Conservation (phyloP, 2,888 invertebrate genomes). For the Volucella zonaria region DNA sequence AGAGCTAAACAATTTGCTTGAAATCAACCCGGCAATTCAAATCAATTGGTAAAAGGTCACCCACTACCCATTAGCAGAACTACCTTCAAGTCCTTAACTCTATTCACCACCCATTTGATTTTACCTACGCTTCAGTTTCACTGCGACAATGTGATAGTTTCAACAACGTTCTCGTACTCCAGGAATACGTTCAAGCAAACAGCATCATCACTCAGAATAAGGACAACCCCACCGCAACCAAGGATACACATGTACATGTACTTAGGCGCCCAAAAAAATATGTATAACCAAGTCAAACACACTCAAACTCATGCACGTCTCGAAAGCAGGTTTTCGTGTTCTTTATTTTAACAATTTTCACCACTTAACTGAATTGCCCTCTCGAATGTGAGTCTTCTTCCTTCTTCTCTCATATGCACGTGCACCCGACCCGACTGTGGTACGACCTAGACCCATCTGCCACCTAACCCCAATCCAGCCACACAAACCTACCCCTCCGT, state of each 20-base stretch:
- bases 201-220: constrained; percentile 58
- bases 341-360: constrained; percentile 67
- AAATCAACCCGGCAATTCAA: constrained; percentile 51
- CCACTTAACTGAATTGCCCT: constrained; percentile 69
- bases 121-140: neutral
- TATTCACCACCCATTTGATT: constrained; percentile 13
- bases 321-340: constrained; percentile 67
- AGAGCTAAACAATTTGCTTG: constrained; percentile 28
- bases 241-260: too few species aligned
- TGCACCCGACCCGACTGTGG: constrained; percentile 21
- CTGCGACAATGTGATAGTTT: constrained; percentile 15
- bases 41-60: constrained; percentile 28
- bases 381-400: constrained; percentile 45
- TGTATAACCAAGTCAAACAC: constrained; percentile 31
- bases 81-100: neutral
- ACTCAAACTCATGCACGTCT: constrained; percentile 20
- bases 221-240: constrained; percentile 7
- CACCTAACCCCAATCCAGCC: too few species aligned
- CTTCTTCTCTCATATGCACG: constrained; percentile 30
- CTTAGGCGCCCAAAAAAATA: constrained; percentile 1
- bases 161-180: constrained; percentile 26
- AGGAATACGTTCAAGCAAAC: constrained; percentile 38
- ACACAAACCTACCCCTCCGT: too few species aligned
- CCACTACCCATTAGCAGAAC: constrained; percentile 3
- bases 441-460: neutral